Evolutionary conservation across 2,113 vertebrate genomes (phyloP).

Genomic region (Gopherus evgoodei): DNA sequence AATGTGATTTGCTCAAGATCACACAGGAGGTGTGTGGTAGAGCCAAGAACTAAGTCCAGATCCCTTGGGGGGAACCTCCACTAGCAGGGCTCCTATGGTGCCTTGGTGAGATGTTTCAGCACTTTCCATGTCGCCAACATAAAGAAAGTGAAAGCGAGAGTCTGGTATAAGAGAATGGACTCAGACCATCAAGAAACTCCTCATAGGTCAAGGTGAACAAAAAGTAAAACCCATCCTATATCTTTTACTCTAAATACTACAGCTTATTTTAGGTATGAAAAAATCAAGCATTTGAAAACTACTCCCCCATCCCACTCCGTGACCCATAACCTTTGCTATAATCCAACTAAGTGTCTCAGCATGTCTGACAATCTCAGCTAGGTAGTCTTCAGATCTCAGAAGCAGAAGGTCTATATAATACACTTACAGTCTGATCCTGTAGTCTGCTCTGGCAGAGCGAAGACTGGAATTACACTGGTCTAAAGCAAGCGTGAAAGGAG

Average conservation of each 20-base stretch:
- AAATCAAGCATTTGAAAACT: not conserved
- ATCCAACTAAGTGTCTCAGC: not conserved
- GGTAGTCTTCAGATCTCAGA: not conserved
- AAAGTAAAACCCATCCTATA: not conserved
- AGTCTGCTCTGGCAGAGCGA: not conserved
- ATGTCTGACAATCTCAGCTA: not conserved
- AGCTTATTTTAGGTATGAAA: not conserved
- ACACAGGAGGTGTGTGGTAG: constrained; percentile 3
- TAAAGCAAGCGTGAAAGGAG: constrained; percentile 27
- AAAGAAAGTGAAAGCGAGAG: not conserved
- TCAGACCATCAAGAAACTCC: not conserved
- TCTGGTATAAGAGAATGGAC: not conserved
- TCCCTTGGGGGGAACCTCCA: constrained; percentile 11
- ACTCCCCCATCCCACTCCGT: not conserved
- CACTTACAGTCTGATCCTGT: not conserved
- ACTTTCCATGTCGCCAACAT: not conserved
- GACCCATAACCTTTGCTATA: not conserved
- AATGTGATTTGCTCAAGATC: not conserved
- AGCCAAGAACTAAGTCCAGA: constrained; percentile 39
- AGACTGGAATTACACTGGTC: not conserved
- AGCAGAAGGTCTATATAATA: not conserved
- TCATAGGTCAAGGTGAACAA: not conserved
- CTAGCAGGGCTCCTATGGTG: constrained; percentile 1
- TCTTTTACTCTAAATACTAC: not conserved
- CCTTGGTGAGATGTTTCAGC: constrained; percentile 7